Evolutionary conservation across 2,888 invertebrate species (phyloP).

Genomic region (Octodonta nipae): DNA sequence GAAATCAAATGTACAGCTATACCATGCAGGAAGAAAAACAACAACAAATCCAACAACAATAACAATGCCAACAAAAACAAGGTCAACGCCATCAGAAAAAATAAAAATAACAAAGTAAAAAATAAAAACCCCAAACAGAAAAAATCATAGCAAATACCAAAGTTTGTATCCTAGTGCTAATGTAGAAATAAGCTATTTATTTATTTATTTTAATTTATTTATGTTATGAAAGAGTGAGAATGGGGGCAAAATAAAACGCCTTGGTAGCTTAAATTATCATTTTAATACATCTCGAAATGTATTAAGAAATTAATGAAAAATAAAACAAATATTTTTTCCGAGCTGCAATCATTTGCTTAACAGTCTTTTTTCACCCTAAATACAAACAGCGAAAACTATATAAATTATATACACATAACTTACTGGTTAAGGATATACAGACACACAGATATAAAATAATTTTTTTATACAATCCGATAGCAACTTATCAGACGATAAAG

Average conservation of each 20-base stretch:
- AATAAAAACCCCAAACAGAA: slow-evolving; percentile 16
- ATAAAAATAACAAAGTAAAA: background rate
- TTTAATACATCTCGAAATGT: slow-evolving; percentile 27
- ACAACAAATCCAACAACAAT: slow-evolving; percentile 12
- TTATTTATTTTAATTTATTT: slow-evolving; percentile 22
- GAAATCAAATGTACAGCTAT: slow-evolving; percentile 31
- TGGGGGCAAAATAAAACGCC: background rate
- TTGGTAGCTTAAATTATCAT: slow-evolving; percentile 14
- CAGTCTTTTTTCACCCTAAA: slow-evolving; percentile 31
- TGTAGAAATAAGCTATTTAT: slow-evolving; percentile 2
- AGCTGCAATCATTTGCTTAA: slow-evolving; percentile 27
- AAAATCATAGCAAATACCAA: slow-evolving; percentile 18
- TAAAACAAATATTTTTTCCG: slow-evolving; percentile 26
- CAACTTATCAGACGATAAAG: no score
- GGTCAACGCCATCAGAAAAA: no score
- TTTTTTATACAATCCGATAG: no score
- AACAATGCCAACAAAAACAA: slow-evolving; percentile 11
- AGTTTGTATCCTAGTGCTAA: slow-evolving; percentile 22
- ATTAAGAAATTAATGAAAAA: slow-evolving; percentile 25
- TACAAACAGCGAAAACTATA: slow-evolving; percentile 21
- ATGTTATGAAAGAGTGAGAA: slow-evolving; percentile 8
- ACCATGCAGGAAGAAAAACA: slow-evolving; percentile 26
- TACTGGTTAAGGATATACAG: slow-evolving; percentile 3
- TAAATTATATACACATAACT: slow-evolving; percentile 23
- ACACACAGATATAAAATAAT: slow-evolving; percentile 20